A percentile compares a stretch with the other conserved stretches of the same genome.
Conservation (phyloP, 1,140 invertebrate genomes). For the Bombus difficillimus region DNA sequence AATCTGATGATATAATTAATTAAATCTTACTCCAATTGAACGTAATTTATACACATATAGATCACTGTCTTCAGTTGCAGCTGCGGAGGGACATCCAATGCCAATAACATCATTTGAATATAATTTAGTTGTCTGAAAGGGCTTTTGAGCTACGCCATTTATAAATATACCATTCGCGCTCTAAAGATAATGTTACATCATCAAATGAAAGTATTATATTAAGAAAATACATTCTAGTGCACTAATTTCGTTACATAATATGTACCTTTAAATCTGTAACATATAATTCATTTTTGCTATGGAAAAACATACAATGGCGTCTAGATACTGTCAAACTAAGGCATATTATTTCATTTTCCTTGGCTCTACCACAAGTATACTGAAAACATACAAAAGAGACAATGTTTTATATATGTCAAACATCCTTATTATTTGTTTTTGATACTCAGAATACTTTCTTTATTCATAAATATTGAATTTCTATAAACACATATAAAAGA, state of each 20-base stretch:
- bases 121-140: slow-evolving; percentile 42
- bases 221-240: neutral
- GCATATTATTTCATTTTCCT: slow-evolving; percentile 65
- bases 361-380: slow-evolving; percentile 71
- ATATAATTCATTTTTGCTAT: slow-evolving; percentile 43
- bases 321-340: slow-evolving; percentile 66
- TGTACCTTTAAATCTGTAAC: slow-evolving; percentile 67
- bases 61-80: neutral
- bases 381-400: slow-evolving; percentile 43
- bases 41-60: slow-evolving; percentile 61
- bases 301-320: slow-evolving; percentile 69
- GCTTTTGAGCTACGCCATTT: slow-evolving; percentile 45
- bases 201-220: neutral
- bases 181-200: slow-evolving; percentile 49
- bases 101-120: slow-evolving; percentile 65
- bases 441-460: neutral
- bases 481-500: neutral
- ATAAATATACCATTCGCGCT: slow-evolving; percentile 71
- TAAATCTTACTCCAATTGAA: slow-evolving; percentile 26
- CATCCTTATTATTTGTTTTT: neutral
- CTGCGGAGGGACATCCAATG: slow-evolving; percentile 59
- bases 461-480: neutral
- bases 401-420: neutral
- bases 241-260: neutral
- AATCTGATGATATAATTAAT: neutral